These are phyloP conservation scores for Trialeurodes vaporariorum DNA, from an alignment of 1,140 invertebrate species.

Conservation along the genomic window DNA sequence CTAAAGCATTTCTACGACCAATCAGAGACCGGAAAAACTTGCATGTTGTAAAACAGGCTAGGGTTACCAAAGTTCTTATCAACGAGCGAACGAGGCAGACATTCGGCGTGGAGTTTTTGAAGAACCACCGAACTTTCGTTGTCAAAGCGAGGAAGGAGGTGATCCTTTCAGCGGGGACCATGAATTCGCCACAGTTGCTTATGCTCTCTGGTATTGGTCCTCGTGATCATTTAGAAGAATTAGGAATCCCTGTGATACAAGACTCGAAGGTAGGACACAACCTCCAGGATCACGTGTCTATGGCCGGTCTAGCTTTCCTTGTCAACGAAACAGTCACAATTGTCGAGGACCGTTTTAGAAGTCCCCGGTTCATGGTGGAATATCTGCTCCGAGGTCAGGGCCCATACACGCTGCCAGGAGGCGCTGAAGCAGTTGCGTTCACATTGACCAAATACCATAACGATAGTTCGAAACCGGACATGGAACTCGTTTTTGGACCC, in stretches of 20 bases:
- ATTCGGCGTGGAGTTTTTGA: constrained; percentile 51
- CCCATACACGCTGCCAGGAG: constrained; percentile 33
- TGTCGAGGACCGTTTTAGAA: constrained; percentile 46
- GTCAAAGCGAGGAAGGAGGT: constrained; percentile 48
- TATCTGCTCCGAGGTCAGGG: constrained; percentile 31
- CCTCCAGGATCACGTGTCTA: constrained; percentile 54
- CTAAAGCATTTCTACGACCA: constrained; percentile 46
- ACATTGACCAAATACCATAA: constrained; percentile 37
- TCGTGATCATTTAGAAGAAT: constrained; percentile 46
- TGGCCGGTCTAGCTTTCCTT: constrained; percentile 40
- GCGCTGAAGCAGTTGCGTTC: constrained; percentile 35
- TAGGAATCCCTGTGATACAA: constrained; percentile 50
- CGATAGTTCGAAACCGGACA: constrained; percentile 44
- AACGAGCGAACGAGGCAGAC: constrained; percentile 44
- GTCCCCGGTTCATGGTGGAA: constrained; percentile 45
- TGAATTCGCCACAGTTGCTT: constrained; percentile 55
- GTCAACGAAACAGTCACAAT: constrained; percentile 41
- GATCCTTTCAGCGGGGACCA: constrained; percentile 50
- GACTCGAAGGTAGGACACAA: constrained; percentile 37
- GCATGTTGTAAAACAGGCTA: constrained; percentile 49
- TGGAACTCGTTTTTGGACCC: constrained; percentile 64
- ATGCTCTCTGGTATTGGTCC: constrained; percentile 66
- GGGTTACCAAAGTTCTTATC: constrained; percentile 56
- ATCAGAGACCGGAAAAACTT: constrained; percentile 49
- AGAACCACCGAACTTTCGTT: constrained; percentile 35